Evolutionary conservation across 1,140 invertebrate species (phyloP), one percentile per base, ranked within the genome.

Genomic region (Caerostris extrusa): DNA sequence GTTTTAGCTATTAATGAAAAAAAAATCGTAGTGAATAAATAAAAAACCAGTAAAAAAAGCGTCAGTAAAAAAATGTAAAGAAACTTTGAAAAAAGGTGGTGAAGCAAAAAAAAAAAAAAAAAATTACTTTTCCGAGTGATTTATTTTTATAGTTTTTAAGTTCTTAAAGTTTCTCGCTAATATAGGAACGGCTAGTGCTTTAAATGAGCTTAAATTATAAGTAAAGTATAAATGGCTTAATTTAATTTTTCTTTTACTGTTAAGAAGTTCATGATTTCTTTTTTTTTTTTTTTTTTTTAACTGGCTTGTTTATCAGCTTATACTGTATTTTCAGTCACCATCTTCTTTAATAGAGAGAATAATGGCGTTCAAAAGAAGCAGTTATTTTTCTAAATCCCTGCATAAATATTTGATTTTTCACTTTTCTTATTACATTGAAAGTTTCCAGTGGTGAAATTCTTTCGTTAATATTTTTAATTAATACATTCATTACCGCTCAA

Each of bases 191-290:
- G 83, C 64, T n/a, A 60, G 19, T 93, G 91, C 55, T 71, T 91
- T 93, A 93, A 93, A 93, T 93, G 87, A 93, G 91, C 91, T 93
- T 93, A 93, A 93, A 86, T 87, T 87, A 34, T 93, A 85, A 93
- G 83, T 87, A 87, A 87, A 87, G 77, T 93, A 77, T 93, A 93
- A 93, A 83, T 93, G 83, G 91, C 67, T 93, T 93, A 93, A 93
- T 93, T 93, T 91, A 91, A 91, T 93, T 93, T 93, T 93, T 71
- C 67, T 58, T 81, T 71, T 58, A 56, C 50, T 71, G 88, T 17
- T 57, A 90, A 90, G 55, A 90, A 71, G 88, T 90, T 87, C 60
- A 87, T 87, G n/a, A 19, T n/a, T n/a, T n/a, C n/a, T n/a, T n/a
- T n/a, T n/a, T n/a, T 90, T 88, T 88, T 90, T 34, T 34, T 2